Percentiles rank a stretch among this genome's conserved stretches.
These are phyloP conservation scores for Chromobotia macracanthus DNA, from an alignment of 2,797 vertebrate species.

Conservation along the genomic window DNA sequence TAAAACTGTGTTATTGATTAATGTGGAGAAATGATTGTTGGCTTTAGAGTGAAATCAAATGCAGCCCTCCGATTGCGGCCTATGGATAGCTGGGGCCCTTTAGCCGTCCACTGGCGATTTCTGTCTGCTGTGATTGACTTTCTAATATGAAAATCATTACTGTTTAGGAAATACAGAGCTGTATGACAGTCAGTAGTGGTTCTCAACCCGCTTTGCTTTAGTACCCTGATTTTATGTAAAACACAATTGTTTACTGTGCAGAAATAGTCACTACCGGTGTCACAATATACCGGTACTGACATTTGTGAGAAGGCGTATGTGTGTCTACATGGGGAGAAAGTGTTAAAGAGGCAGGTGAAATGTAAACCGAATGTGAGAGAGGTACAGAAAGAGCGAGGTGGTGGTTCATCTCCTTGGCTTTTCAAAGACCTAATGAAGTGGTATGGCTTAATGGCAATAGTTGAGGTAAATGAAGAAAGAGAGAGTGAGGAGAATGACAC, in stretches of 20 bases:
- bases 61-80: slow-evolving; percentile 61
- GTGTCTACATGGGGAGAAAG: slow-evolving; percentile 7
- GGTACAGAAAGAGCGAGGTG: slow-evolving; percentile 63
- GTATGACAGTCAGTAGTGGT: slow-evolving; percentile 66
- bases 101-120: slow-evolving; percentile 44
- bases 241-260: neutral
- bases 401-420: slow-evolving; percentile 77
- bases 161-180: slow-evolving; percentile 66
- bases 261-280: too few relatives aligned
- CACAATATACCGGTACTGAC: too few relatives aligned
- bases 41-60: slow-evolving; percentile 70
- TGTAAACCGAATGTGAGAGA: slow-evolving; percentile 40
- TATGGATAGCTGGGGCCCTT: slow-evolving; percentile 54
- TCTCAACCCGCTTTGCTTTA: slow-evolving; percentile 26
- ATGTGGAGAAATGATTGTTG: slow-evolving; percentile 71
- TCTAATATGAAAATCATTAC: slow-evolving; percentile 78
- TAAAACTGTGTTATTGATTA: slow-evolving; percentile 74
- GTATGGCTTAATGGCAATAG: slow-evolving; percentile 77
- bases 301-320: neutral
- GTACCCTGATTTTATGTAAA: neutral
- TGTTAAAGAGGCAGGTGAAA: slow-evolving; percentile 27
- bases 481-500: slow-evolving; percentile 55
- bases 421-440: slow-evolving; percentile 78
- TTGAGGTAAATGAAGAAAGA: slow-evolving; percentile 61
- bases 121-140: slow-evolving; percentile 66